phyloP scores from a whole-genome alignment of 2,113 vertebrate species.

The Setophaga petechia region DNA sequence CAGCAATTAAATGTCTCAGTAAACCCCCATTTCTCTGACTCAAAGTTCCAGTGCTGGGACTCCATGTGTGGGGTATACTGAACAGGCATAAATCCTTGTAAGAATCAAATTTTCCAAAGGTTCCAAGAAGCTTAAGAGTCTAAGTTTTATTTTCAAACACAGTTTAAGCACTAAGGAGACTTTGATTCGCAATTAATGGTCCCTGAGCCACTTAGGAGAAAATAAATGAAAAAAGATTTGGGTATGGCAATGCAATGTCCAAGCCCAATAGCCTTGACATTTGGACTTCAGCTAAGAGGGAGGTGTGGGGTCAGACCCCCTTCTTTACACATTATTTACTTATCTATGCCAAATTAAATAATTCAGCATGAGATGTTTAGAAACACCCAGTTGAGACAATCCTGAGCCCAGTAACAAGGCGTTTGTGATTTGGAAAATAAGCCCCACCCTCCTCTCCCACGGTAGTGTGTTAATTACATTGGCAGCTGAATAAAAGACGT shows the following conservation, averaged over 20 bases:
- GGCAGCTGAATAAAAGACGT: slow-evolving; percentile 1
- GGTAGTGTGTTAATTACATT: not conserved
- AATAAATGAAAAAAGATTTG: not conserved
- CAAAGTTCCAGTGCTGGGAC: not conserved
- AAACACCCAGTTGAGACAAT: not conserved
- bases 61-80: not conserved
- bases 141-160: not conserved
- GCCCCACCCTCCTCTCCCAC: not conserved
- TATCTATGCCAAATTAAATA: not conserved
- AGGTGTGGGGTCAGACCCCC: not conserved
- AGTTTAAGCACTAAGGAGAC: not conserved
- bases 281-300: not conserved
- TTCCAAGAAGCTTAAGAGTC: not conserved
- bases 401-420: not conserved
- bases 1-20: not conserved
- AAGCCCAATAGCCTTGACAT: not conserved
- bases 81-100: not conserved
- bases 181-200: not conserved
- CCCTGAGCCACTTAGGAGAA: not conserved
- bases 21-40: not conserved
- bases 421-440: not conserved
- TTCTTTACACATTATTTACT: not conserved
- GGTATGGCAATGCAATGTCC: not conserved
- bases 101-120: not conserved
- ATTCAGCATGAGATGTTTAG: not conserved